These are phyloP conservation scores for Tenthredo amoena DNA, from an alignment of 2,888 invertebrate genomes.

Conservation along the genomic window DNA sequence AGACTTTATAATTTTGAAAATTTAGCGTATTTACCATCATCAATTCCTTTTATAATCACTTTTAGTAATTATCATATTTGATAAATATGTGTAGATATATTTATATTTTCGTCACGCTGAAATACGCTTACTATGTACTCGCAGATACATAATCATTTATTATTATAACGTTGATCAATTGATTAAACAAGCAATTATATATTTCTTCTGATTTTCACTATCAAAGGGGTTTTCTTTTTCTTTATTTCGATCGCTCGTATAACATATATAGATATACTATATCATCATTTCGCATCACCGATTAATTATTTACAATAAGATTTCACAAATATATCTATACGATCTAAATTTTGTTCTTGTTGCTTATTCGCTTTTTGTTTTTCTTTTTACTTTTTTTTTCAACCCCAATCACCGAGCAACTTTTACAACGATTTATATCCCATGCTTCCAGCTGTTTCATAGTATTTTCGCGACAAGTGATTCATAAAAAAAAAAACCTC, in stretches of 20 bases:
- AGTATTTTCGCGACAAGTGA: not conserved
- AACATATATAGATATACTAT: not conserved
- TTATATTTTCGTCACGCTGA: not conserved
- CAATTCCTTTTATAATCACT: conserved; percentile 52
- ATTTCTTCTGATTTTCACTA: not conserved
- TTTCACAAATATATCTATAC: conserved; percentile 37
- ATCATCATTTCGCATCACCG: not conserved
- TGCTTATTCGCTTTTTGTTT: not conserved
- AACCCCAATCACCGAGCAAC: not conserved
- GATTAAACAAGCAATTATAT: not conserved
- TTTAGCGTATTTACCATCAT: conserved; percentile 35
- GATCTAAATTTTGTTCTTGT: not conserved
- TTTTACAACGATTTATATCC: not conserved
- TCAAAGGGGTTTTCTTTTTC: not conserved
- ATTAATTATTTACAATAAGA: conserved; percentile 37
- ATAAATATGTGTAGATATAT: not conserved
- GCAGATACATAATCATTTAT: not conserved
- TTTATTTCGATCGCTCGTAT: not conserved
- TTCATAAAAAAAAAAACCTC: not conserved
- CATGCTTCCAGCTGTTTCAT: not conserved
- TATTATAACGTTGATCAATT: not conserved
- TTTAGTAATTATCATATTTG: conserved; percentile 44
- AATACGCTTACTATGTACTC: not conserved
- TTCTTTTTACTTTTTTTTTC: not conserved
- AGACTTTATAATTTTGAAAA: conserved; percentile 29